These are phyloP conservation scores for Spilogale gracilis DNA, from an alignment of 2,113 vertebrate genomes.

Conservation along the genomic window DNA sequence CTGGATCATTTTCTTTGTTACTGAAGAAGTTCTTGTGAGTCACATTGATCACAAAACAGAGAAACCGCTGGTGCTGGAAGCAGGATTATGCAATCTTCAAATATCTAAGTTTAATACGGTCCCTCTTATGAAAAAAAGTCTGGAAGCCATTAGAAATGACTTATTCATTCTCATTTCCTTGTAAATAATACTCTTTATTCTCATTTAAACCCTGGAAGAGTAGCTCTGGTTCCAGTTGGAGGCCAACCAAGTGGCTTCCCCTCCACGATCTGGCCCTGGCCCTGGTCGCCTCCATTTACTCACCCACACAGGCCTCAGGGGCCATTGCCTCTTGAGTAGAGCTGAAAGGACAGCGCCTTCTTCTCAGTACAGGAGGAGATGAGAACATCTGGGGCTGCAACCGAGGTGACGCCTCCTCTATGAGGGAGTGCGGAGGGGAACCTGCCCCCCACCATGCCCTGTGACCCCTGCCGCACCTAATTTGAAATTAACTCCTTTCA, in stretches of 20 bases:
- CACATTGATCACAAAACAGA: constrained; percentile 79
- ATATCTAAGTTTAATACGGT: constrained; percentile 28
- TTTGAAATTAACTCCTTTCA: too few species aligned
- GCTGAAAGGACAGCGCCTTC: too few species aligned
- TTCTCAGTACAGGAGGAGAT: too few species aligned
- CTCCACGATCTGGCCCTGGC: neutral
- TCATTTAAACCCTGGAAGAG: constrained; percentile 50
- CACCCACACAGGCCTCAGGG: neutral
- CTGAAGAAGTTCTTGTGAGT: constrained; percentile 75
- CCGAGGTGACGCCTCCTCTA: too few species aligned
- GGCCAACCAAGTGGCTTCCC: neutral
- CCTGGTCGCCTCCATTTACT: neutral
- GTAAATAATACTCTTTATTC: constrained; percentile 55
- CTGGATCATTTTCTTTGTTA: constrained; percentile 91
- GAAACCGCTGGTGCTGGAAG: constrained; percentile 81
- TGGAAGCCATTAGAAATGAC: constrained; percentile 14
- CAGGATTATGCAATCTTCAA: constrained; percentile 73
- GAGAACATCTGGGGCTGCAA: too few species aligned
- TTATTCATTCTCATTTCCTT: constrained; percentile 59
- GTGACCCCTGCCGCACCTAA: too few species aligned
- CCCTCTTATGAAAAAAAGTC: constrained; percentile 42
- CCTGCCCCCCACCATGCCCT: too few species aligned
- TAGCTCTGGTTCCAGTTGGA: neutral
- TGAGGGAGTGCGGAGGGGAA: too few species aligned
- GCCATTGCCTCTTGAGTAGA: neutral